phyloP scores from a whole-genome alignment of 92 coral and sea anemone genomes.

The Virgularia gustaviana region DNA sequence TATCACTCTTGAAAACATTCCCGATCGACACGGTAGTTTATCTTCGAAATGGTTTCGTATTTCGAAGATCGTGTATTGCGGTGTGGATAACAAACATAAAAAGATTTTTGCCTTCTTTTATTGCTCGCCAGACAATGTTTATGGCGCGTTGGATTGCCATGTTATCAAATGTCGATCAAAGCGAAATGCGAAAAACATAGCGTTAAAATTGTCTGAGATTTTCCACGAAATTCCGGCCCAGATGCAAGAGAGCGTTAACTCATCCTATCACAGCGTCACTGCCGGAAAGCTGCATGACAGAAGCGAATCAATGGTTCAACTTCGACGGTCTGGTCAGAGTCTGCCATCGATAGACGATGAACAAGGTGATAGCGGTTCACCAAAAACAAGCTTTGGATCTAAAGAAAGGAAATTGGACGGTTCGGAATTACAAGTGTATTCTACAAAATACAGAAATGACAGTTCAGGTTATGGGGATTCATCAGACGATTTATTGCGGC shows the following conservation, averaged over 20 bases:
- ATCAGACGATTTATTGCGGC: slow-evolving; percentile 24
- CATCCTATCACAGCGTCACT: no score
- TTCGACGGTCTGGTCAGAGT: slow-evolving; percentile 20
- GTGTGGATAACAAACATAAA: slow-evolving; percentile 66
- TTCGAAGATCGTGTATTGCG: slow-evolving; percentile 68
- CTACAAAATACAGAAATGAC: slow-evolving; percentile 2
- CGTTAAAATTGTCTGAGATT: slow-evolving; percentile 21
- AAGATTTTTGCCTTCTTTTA: slow-evolving; percentile 61
- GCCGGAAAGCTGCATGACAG: no score
- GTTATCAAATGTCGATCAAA: slow-evolving; percentile 40
- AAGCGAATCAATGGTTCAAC: slow-evolving; percentile 18
- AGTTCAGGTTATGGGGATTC: slow-evolving; percentile 42
- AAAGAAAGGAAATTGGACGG: background rate
- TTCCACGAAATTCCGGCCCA: slow-evolving; percentile 13
- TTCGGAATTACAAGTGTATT: slow-evolving; percentile 29
- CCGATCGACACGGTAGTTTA: slow-evolving; percentile 13
- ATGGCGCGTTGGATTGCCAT: slow-evolving; percentile 47
- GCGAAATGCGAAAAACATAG: slow-evolving; percentile 36
- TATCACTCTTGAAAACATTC: slow-evolving; percentile 41
- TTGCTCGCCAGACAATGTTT: slow-evolving; percentile 5
- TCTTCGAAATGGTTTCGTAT: slow-evolving; percentile 44
- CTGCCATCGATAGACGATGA: background rate
- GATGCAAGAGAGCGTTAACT: slow-evolving; percentile 4
- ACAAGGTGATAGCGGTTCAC: slow-evolving; percentile 7
- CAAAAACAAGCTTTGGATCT: background rate